phyloP scores from a whole-genome alignment of 2,888 invertebrate species.

The Cerceris rybyensis region DNA sequence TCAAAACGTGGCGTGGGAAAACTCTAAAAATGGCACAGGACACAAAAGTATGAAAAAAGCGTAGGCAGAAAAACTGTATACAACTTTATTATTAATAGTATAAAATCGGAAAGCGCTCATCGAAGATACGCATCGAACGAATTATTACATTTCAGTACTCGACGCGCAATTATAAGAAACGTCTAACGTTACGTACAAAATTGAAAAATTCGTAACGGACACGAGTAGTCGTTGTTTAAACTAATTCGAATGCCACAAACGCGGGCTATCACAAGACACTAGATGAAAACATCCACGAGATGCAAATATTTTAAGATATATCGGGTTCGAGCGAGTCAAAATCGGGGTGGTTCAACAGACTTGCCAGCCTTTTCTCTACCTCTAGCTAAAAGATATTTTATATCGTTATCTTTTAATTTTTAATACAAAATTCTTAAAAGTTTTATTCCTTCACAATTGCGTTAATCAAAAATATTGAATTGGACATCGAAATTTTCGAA shows the following conservation, averaged over 20 bases:
- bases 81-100: constrained; percentile 75
- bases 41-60: constrained; percentile 5
- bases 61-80: constrained; percentile 61
- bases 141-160: constrained; percentile 50
- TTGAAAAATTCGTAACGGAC: constrained; percentile 55
- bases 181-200: constrained; percentile 58
- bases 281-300: constrained; percentile 47
- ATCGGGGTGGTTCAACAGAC: constrained; percentile 14
- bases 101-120: constrained; percentile 66
- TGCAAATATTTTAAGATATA: constrained; percentile 39
- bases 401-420: too few relatives aligned
- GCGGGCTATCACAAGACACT: constrained; percentile 55
- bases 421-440: too few relatives aligned
- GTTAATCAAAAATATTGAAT: too few relatives aligned
- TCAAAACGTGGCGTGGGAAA: neutral
- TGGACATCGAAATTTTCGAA: too few relatives aligned
- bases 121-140: constrained; percentile 58
- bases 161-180: constrained; percentile 51
- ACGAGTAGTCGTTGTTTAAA: constrained; percentile 17
- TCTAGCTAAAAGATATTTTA: neutral
- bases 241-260: constrained; percentile 39
- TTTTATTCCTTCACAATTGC: neutral
- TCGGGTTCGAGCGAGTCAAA: constrained; percentile 19
- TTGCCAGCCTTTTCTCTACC: neutral
- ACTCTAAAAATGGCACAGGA: neutral